A percentile compares a stretch with the other conserved stretches of the same genome.
These are phyloP conservation scores for Oxyteleia sp. DNA, from an alignment of 2,888 invertebrate genomes.

Conservation along the genomic window DNA sequence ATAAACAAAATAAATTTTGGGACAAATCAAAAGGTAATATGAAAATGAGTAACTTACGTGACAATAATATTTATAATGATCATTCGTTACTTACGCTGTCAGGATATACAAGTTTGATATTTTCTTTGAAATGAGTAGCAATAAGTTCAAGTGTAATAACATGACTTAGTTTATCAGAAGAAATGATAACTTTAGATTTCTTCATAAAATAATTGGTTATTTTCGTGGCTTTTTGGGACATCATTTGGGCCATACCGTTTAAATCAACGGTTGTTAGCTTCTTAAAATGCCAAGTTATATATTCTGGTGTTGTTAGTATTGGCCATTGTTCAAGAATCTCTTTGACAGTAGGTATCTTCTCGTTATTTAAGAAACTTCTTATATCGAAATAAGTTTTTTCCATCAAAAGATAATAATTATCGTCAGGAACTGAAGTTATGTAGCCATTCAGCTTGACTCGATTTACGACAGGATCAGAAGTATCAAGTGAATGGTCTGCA, in stretches of 20 bases:
- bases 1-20: no score
- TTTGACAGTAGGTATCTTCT: constrained; percentile 9
- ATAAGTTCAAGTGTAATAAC: background rate
- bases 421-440: background rate
- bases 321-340: constrained; percentile 16
- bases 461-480: background rate
- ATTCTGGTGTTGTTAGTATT: constrained; percentile 6
- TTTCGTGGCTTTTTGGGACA: constrained; percentile 7
- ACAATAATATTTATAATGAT: background rate
- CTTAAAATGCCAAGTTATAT: constrained; percentile 22
- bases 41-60: no score
- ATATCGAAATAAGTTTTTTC: constrained; percentile 4
- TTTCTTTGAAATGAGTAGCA: background rate
- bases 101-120: background rate
- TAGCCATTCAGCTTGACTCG: background rate
- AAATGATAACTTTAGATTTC: background rate
- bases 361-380: constrained; percentile 9
- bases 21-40: background rate
- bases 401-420: constrained; percentile 1
- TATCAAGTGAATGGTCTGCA: background rate
- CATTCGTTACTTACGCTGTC: background rate
- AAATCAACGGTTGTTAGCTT: constrained; percentile 18
- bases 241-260: constrained; percentile 3
- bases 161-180: background rate
- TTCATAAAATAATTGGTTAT: constrained; percentile 5